A percentile compares a stretch with the other conserved stretches of the same genome.
Conservation (phyloP, 2,113 vertebrate species). For the Petrocephalus zakoni region DNA sequence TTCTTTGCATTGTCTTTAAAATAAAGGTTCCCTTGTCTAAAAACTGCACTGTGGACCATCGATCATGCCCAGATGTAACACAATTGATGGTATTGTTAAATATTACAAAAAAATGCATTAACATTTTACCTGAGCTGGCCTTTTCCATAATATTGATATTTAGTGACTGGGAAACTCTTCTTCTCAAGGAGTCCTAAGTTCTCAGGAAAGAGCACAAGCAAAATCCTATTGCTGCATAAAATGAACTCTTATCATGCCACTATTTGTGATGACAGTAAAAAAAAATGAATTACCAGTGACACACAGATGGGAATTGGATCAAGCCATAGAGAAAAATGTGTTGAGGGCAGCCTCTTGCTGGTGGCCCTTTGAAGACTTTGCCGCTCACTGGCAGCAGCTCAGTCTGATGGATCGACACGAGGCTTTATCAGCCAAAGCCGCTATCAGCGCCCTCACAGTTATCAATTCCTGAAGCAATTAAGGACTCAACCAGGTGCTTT, state of each 20-base stretch:
- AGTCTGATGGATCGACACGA: slow-evolving; percentile 47
- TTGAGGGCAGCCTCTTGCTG: background rate
- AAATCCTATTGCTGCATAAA: background rate
- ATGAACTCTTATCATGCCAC: background rate
- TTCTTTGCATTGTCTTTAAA: too few species aligned
- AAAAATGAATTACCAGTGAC: background rate
- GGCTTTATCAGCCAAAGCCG: slow-evolving; percentile 53
- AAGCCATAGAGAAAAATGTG: background rate
- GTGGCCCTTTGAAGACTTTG: slow-evolving; percentile 26
- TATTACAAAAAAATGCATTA: background rate
- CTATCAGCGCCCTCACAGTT: slow-evolving; percentile 38
- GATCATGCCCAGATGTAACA: too few species aligned
- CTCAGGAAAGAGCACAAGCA: background rate
- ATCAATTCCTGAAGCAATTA: slow-evolving; percentile 57
- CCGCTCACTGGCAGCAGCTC: slow-evolving; percentile 1
- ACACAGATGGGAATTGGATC: background rate
- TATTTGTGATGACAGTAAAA: background rate
- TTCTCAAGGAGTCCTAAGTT: background rate
- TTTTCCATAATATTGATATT: background rate
- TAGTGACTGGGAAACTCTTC: background rate
- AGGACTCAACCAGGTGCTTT: slow-evolving; percentile 43
- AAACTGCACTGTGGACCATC: too few species aligned
- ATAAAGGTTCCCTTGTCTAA: too few species aligned
- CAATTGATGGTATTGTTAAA: background rate
- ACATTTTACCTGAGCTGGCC: too few species aligned